Evolutionary conservation across 2,888 invertebrate genomes (phyloP), one percentile per base, ranked within the genome.

Genomic region (Watsonalla binaria): DNA sequence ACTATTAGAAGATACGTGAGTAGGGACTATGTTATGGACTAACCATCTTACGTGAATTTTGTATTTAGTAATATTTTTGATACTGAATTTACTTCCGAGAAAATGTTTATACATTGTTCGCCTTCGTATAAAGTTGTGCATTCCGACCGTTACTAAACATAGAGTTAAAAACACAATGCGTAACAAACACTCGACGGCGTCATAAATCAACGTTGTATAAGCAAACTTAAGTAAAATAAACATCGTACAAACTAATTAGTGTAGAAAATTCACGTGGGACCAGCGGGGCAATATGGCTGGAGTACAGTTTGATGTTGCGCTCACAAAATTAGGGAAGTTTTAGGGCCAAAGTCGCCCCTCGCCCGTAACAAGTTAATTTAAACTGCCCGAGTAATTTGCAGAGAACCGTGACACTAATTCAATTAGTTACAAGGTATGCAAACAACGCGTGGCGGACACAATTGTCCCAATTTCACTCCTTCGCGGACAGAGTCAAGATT

Each of bases 191-290:
- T 77, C 73, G 71, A 66, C 74, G 68, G 71, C 61, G 72, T 66
- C 77, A 84, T 87, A 86, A 86, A 87, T 86, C 86, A 86, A 84
- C 75, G 76, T 76, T 75, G 80, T 80, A 70, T 75, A 74, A 75
- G 75, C 75, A 81, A 86, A 87, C 84, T 84, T 78, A 78, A 79
- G 81, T 81, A 85, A 87, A 89, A 88, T 88, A 88, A 87, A 88
- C 88, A 88, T 82, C 73, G 79, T 76, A 71, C 73, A 82, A 89
- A 87, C 86, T 88, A 87, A 88, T 89, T 88, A 88, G 87, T 80
- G 85, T 82, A 83, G 84, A 85, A 86, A 88, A 88, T 86, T 87
- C 89, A 86, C 85, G 82, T 84, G 89, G 89, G 88, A 86, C 87
- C 84, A 76, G 81, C 85, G 77, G 84, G 80, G 84, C 82, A 76